Evolutionary conservation across 2,888 invertebrate genomes (phyloP), one percentile per base, ranked within the genome.

Genomic region (Thecocarcelia acutangulata): DNA sequence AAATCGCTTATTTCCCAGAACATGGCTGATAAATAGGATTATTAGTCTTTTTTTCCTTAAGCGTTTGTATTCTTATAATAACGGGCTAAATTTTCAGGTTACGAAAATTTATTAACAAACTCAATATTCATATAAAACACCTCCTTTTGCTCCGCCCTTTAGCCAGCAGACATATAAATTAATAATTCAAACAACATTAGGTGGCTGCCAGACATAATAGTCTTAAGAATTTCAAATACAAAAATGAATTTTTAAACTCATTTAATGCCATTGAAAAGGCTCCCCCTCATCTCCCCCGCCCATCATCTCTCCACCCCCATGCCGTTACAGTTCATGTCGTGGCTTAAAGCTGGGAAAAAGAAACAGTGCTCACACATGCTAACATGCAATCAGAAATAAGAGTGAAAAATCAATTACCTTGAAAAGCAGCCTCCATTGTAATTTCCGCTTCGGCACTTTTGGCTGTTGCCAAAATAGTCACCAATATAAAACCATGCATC

Each of bases 361-460:
- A 48, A 28, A 33, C 3, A 50, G 1, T 5, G 15, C 1, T 8
- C 3, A 40, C 46, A 24, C 33, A 24, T 44, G 17, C 12, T 24
- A 58, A 13, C 48, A 17, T 9, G 6, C 54, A 17, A 5, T 24
- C 17, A n/a, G 11, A 42, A 13, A 8, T 33, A 33, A 37, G 11
- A 54, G 33, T 42, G 5, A 44, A 74, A 68, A 66, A 68, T 28
- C 77, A 82, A 80, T 85, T 90, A 93, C 93, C 93, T 92, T 93
- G 93, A 87, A 93, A 93, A 83, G 93, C 93, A 69, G 93, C 93
- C 87, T 93, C 93, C 85, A 93, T 88, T 66, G 87, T 88, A 76
- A 89, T 85, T 84, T 90, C 90, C 74, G 90, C 86, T 84, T 90
- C 90, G 82, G 87, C 86, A 86, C 87, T 87, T 86, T 87, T 89